Evolutionary conservation across 2,888 invertebrate species (phyloP).

Genomic region (Synergus gifuensis): DNA sequence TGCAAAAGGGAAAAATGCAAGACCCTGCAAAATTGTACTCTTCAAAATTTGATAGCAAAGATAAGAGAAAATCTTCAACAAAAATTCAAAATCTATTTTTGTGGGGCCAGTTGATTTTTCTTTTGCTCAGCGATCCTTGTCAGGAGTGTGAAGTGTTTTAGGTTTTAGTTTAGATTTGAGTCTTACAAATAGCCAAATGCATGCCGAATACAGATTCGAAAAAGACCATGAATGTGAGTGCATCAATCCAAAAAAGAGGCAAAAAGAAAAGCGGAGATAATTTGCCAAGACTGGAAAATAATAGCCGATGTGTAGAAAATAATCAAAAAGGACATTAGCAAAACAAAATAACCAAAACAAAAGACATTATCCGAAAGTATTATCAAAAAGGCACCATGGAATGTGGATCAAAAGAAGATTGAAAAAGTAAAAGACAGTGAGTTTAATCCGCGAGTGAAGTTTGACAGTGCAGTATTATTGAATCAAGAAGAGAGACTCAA

Average conservation of each 20-base stretch:
- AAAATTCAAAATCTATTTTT: neutral
- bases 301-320: conserved; percentile 40
- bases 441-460: conserved; percentile 36
- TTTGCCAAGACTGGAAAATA: conserved; percentile 34
- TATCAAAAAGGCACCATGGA: conserved; percentile 43
- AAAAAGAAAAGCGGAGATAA: conserved; percentile 45
- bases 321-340: conserved; percentile 42
- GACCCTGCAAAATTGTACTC: neutral
- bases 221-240: conserved; percentile 31
- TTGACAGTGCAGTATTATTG: conserved; percentile 29
- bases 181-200: conserved; percentile 17
- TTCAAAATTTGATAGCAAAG: neutral
- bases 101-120: neutral
- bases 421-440: conserved; percentile 19
- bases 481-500: conserved; percentile 23
- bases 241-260: conserved; percentile 42
- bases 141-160: conserved; percentile 32
- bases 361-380: conserved; percentile 20
- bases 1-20: neutral
- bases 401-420: conserved; percentile 32
- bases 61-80: neutral
- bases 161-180: conserved; percentile 30
- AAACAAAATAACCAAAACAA: conserved; percentile 34
- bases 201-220: conserved; percentile 24
- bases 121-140: neutral